These are phyloP conservation scores for Drosophila nigritarsus DNA, from an alignment of 2,888 invertebrate species.

Conservation along the genomic window DNA sequence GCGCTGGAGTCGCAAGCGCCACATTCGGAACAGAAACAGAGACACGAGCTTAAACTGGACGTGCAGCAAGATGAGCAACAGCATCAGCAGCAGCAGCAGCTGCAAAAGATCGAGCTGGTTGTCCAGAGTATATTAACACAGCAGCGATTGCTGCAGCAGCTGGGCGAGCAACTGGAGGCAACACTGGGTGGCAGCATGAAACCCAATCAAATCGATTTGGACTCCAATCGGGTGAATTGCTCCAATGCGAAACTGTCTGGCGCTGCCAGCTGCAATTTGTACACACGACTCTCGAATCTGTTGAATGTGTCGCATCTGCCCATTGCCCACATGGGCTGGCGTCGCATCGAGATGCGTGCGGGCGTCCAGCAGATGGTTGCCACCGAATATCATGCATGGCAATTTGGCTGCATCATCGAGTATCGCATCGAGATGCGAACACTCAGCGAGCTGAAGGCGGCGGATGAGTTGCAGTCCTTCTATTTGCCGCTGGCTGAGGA, in stretches of 20 bases:
- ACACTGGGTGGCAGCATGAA: slow-evolving; percentile 43
- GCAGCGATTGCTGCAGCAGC: slow-evolving; percentile 70
- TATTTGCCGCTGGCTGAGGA: slow-evolving; percentile 63
- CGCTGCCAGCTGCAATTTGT: slow-evolving; percentile 30
- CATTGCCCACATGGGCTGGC: slow-evolving; percentile 23
- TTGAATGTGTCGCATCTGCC: slow-evolving; percentile 12
- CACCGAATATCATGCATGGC: not conserved
- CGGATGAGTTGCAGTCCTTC: slow-evolving; percentile 69
- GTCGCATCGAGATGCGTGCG: slow-evolving; percentile 1
- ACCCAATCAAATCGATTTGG: not conserved
- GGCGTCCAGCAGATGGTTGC: not conserved
- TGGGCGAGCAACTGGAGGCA: slow-evolving; percentile 77
- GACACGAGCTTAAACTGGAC: not conserved
- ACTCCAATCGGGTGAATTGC: not conserved
- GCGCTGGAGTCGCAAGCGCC: not conserved
- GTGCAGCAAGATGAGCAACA: not conserved
- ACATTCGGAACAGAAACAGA: not conserved
- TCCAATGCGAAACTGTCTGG: not conserved
- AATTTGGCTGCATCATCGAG: slow-evolving; percentile 62
- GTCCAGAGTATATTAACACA: slow-evolving; percentile 78
- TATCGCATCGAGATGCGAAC: slow-evolving; percentile 77
- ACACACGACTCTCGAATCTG: slow-evolving; percentile 53
- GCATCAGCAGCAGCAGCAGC: not conserved
- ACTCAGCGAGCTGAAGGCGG: slow-evolving; percentile 71
- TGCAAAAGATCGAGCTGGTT: slow-evolving; percentile 63